Conservation (phyloP, 92 coral and sea anemone species). For the Paramuricea clavata region DNA sequence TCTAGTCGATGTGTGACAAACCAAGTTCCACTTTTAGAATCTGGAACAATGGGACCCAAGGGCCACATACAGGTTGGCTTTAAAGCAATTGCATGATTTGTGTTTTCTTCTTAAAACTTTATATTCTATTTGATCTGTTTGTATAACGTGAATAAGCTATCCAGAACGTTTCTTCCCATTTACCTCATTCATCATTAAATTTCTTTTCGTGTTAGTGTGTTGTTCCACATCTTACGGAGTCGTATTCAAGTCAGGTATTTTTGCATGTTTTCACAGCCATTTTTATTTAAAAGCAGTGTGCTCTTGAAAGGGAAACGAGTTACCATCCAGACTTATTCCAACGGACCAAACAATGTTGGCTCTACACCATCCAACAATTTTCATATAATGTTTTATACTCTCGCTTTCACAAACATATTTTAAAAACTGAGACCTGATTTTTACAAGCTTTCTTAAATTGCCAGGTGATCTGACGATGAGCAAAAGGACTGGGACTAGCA, state of each 20-base stretch:
- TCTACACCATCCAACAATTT: no score
- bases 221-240: constrained; percentile 93
- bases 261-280: background rate
- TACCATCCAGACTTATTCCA: no score
- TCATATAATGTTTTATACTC: no score
- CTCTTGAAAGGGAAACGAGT: background rate
- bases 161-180: background rate
- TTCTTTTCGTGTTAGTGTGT: constrained; percentile 75
- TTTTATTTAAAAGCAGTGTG: background rate
- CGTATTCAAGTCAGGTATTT: constrained; percentile 93
- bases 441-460: no score
- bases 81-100: no score
- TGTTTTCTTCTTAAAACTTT: no score
- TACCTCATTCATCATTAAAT: background rate
- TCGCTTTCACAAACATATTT: no score
- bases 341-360: no score
- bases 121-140: background rate
- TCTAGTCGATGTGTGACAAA: constrained; percentile 91
- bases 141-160: background rate
- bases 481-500: no score
- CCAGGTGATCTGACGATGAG: no score
- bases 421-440: no score
- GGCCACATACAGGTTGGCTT: constrained; percentile 95
- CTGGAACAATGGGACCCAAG: constrained; percentile 99
- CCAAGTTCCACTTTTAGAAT: constrained; percentile 90